Percentiles rank a stretch among this genome's conserved stretches.
Evolutionary conservation across 2,888 invertebrate species (phyloP).

Genomic region (Germaria angustata): DNA sequence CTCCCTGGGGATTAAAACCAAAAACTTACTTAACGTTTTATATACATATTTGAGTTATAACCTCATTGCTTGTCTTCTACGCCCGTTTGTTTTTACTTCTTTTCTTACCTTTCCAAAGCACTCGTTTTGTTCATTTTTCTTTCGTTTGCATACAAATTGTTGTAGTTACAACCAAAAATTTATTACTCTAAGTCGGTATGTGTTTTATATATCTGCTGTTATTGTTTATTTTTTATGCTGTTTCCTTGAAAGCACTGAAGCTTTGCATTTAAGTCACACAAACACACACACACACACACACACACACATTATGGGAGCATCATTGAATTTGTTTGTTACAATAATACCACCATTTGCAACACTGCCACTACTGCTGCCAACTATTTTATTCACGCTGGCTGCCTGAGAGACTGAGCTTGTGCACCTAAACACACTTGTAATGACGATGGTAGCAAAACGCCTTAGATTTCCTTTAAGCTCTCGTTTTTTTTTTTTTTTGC

Average conservation of each 20-base stretch:
- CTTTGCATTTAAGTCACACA: constrained; percentile 65
- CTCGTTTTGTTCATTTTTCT: constrained; percentile 17
- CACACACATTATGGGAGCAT: constrained; percentile 65
- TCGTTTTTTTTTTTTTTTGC: background rate
- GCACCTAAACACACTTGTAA: constrained; percentile 5
- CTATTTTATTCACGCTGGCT: constrained; percentile 41
- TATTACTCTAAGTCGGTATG: constrained; percentile 72
- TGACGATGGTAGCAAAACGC: constrained; percentile 34
- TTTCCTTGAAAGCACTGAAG: constrained; percentile 37
- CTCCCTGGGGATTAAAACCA: constrained; percentile 72
- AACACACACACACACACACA: no score
- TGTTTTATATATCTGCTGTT: constrained; percentile 33
- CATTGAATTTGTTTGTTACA: constrained; percentile 63
- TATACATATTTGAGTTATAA: constrained; percentile 49
- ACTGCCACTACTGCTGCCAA: constrained; percentile 31
- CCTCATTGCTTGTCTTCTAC: constrained; percentile 46
- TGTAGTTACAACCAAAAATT: constrained; percentile 77
- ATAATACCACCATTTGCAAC: constrained; percentile 58
- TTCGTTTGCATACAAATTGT: constrained; percentile 77
- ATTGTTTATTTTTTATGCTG: constrained; percentile 21
- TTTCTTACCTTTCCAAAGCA: background rate
- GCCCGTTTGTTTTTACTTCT: constrained; percentile 34
- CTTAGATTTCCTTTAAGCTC: constrained; percentile 29
- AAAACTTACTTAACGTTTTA: constrained; percentile 8
- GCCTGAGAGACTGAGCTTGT: background rate